Base-by-base conservation (phyloP, 2,113 vertebrate species). In the Psettodes erumei region DNA sequence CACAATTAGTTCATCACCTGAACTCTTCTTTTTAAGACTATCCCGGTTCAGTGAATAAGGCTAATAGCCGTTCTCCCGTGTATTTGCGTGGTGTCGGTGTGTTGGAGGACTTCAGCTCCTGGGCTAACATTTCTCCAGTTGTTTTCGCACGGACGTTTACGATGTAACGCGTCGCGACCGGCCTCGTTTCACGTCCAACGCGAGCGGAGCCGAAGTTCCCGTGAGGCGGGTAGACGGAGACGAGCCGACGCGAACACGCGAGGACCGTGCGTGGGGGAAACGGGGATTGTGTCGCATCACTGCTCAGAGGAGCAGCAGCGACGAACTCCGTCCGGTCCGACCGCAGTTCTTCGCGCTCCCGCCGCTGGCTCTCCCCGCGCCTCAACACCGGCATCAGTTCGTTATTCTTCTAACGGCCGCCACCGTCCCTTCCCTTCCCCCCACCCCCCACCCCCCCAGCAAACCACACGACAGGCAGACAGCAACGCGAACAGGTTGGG, bases 261-360 rank as follows among this genome's bases (percentile, higher is more conserved):
- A n/a, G n/a, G n/a, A n/a, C n/a, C n/a, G n/a, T n/a, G 11, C 27
- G 23, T 1, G 62, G n/a, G n/a, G 30, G 27, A 63, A 69, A 47
- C 4, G 7, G 40, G 8, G 9, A 48, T 33, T 45, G 16, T 85
- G 87, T 79, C 85, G 87, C 88, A 91, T 81, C 71, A 64, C 33
- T 54, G 54, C 38, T 25, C n/a, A 75, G 43, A 72, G 28, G 35
- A 77, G 30, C 74, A 48, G 60, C 73, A 3, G 28, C 21, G 54
- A 83, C 21, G 54, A 83, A 88, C 79, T 89, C 78, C 6, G 30
- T 66, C 55, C 71, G 71, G 23, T 38, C 42, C 15, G 85, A 58
- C 78, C 19, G 77, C 72, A 60, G 68, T 10, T 79, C n/a, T 30
- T n/a, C 10, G 3, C 37, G 15, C 50, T 35, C 43, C 61, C 72